Conservation (phyloP, 1,140 invertebrate species). For the Listronotus oregonensis region DNA sequence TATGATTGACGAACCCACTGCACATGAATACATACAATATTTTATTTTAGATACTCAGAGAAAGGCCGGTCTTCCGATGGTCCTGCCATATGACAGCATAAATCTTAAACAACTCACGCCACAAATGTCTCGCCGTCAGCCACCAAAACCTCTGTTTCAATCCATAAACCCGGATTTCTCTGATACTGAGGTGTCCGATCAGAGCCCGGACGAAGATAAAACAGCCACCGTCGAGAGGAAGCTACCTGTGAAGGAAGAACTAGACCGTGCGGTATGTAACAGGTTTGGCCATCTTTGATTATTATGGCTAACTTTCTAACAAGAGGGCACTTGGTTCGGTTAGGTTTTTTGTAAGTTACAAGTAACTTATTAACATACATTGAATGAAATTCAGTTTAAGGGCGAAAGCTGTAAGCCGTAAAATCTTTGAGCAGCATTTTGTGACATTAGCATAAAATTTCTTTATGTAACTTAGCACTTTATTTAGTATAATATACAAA, state of each 20-base stretch:
- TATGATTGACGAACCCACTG: no score
- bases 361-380: conserved; percentile 2
- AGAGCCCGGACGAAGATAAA: conserved; percentile 74
- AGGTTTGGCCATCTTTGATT: conserved; percentile 37
- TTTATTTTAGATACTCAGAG: conserved; percentile 72
- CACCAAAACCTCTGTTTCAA: conserved; percentile 70
- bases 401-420: no score
- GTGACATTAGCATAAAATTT: no score
- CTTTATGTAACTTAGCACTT: no score
- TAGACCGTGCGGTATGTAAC: conserved; percentile 71
- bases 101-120: conserved; percentile 74
- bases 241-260: conserved; percentile 75
- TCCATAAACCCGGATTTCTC: conserved; percentile 69
- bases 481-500: no score
- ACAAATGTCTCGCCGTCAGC: conserved; percentile 71
- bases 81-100: conserved; percentile 78
- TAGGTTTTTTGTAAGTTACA: no score
- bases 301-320: conserved; percentile 33
- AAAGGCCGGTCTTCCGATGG: conserved; percentile 82
- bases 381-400: no score
- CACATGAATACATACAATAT: no score
- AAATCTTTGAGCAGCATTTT: no score
- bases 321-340: conserved; percentile 21
- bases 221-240: conserved; percentile 78
- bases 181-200: conserved; percentile 73